Conservation (phyloP, 1,140 invertebrate species). For the Cyclargus thomasi region DNA sequence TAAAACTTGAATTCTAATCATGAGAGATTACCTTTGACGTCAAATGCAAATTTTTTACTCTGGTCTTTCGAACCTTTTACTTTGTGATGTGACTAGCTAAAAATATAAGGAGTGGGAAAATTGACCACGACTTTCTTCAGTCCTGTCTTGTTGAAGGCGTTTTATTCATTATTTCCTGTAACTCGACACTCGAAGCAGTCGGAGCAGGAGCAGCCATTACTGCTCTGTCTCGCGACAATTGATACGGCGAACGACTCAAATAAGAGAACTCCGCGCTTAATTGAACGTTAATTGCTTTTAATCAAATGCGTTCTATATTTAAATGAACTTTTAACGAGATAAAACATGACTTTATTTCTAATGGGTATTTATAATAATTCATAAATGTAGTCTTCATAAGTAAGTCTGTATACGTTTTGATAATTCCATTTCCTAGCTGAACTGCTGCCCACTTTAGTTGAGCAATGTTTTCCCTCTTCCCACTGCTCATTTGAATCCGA, state of each 20-base stretch:
- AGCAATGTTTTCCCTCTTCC: not conserved
- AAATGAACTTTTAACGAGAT: conserved; percentile 68
- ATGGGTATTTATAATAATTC: conserved; percentile 15
- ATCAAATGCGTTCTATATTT: conserved; percentile 75
- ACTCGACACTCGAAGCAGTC: conserved; percentile 35
- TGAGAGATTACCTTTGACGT: not conserved
- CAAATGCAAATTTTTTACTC: too few species aligned
- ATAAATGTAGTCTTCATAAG: not conserved
- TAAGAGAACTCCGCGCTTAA: conserved; percentile 62
- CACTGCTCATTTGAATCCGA: not conserved
- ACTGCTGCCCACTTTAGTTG: not conserved
- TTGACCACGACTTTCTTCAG: conserved; percentile 17
- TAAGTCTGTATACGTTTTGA: not conserved
- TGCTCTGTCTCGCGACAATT: conserved; percentile 57
- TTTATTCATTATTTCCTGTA: conserved; percentile 47
- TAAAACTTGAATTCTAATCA: conserved; percentile 5
- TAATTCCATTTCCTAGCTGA: not conserved
- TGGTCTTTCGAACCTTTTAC: too few species aligned
- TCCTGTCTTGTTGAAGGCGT: conserved; percentile 30
- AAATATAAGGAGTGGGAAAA: not conserved
- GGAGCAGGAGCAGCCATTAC: conserved; percentile 43
- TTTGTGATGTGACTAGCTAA: too few species aligned
- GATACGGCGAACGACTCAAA: conserved; percentile 50
- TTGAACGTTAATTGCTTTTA: conserved; percentile 72
- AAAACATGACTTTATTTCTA: conserved; percentile 30